Conservation (phyloP, 1,140 invertebrate species). For the Mamestra configurata region DNA sequence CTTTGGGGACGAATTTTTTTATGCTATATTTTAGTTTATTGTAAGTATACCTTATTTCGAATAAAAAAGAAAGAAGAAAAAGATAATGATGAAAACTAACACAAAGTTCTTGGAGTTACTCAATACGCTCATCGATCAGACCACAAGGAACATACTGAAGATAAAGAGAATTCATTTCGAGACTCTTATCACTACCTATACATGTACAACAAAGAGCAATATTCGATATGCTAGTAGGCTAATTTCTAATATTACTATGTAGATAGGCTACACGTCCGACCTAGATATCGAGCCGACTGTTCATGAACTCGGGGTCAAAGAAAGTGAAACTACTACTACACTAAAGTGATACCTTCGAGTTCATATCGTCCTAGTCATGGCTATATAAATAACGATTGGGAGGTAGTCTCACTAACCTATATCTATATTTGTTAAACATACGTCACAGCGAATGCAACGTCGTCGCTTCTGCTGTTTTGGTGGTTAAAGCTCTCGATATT, state of each 20-base stretch:
- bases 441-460: constrained; percentile 8
- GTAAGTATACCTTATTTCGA: no score
- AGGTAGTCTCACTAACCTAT: neutral
- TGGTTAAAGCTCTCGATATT: neutral
- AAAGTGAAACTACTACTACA: constrained; percentile 15
- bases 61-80: no score
- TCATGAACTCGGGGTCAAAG: neutral
- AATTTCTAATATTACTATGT: neutral
- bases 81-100: no score
- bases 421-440: neutral
- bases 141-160: constrained; percentile 96
- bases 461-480: neutral
- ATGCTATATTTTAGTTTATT: no score
- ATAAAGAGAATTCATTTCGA: constrained; percentile 98
- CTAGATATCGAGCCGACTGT: neutral
- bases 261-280: constrained; percentile 48
- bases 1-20: no score
- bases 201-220: constrained; percentile 99
- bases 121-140: no score
- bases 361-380: neutral
- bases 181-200: constrained; percentile 98
- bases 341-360: neutral
- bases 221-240: constrained; percentile 96
- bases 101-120: no score
- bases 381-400: neutral